These are phyloP conservation scores for Myotis daubentonii DNA, from an alignment of 2,797 vertebrate species.

Conservation along the genomic window DNA sequence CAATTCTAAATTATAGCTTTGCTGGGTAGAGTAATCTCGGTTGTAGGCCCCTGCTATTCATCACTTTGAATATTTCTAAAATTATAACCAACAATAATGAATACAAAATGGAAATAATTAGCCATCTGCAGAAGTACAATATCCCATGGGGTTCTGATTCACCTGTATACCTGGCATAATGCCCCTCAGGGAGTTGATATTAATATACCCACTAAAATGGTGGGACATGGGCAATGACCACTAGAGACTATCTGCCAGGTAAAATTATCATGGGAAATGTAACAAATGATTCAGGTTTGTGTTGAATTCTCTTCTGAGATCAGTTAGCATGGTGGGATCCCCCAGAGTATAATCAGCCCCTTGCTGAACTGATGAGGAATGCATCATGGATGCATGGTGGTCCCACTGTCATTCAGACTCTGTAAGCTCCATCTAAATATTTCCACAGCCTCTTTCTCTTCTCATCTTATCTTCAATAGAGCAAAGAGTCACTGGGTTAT, in stretches of 20 bases:
- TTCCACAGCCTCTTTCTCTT: background rate
- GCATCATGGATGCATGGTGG: background rate
- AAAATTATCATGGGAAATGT: background rate
- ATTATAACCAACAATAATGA: background rate
- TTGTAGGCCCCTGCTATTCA: no score
- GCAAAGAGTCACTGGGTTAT: background rate
- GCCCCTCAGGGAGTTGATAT: background rate
- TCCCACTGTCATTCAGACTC: background rate
- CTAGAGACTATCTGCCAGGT: background rate
- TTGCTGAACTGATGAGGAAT: background rate
- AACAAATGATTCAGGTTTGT: background rate
- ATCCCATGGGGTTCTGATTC: background rate
- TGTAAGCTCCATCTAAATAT: background rate
- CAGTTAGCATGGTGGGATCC: background rate
- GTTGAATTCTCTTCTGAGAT: background rate
- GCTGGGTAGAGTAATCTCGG: no score
- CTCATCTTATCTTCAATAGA: background rate
- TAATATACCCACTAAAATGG: background rate
- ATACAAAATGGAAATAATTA: constrained; percentile 29
- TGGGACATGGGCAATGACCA: background rate
- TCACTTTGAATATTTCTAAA: background rate
- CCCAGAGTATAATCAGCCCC: background rate
- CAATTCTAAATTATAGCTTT: no score
- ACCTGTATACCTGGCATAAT: background rate
- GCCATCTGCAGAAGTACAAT: background rate